Conservation (phyloP, 2,797 vertebrate species). For the Perdix hodgsoniae region DNA sequence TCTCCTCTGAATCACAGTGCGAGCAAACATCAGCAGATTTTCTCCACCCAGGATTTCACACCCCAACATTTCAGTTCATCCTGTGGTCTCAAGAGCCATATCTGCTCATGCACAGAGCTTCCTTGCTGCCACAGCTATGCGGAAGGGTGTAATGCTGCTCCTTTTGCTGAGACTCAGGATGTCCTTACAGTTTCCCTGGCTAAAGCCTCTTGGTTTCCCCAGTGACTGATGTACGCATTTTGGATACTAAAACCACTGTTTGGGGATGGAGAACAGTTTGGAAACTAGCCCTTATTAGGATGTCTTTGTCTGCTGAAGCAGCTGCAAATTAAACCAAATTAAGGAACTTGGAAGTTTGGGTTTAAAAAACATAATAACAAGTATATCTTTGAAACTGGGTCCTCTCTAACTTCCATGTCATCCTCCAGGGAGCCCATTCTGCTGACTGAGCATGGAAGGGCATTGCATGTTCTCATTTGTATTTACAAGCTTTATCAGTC, state of each 20-base stretch:
- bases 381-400: not conserved
- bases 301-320: not conserved
- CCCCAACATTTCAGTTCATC: not conserved
- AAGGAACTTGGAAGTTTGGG: not conserved
- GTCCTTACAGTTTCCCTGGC: not conserved
- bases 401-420: not conserved
- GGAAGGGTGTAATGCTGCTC: not conserved
- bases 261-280: not conserved
- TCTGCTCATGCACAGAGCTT: fast-evolving
- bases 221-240: not conserved
- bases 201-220: not conserved
- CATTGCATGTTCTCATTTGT: not conserved
- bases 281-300: not conserved
- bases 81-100: not conserved
- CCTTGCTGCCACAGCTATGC: fast-evolving
- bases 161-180: not conserved
- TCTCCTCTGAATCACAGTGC: not conserved
- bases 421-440: not conserved
- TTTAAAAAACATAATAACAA: not conserved
- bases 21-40: not conserved
- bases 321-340: not conserved
- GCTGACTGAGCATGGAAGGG: not conserved
- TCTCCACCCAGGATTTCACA: not conserved
- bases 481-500: not conserved
- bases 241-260: not conserved